phyloP scores from a whole-genome alignment of 2,888 invertebrate species.

The Blera fallax region DNA sequence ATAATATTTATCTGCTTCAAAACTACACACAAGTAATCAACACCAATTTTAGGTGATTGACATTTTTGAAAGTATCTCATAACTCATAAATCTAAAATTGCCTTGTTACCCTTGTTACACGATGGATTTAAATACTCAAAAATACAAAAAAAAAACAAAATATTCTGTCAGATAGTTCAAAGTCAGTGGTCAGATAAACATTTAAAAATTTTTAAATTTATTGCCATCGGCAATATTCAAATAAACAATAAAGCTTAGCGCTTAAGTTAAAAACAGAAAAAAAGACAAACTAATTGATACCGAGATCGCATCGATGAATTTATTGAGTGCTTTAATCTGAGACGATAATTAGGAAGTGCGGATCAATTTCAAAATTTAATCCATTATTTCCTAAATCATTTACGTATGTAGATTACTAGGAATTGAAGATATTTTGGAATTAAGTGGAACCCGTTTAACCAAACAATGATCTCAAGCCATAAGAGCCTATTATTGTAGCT shows the following conservation, averaged over 20 bases:
- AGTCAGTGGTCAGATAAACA: background rate
- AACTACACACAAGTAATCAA: background rate
- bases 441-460: background rate
- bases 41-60: constrained; percentile 6
- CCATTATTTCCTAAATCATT: background rate
- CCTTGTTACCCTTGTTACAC: constrained; percentile 3
- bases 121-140: background rate
- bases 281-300: background rate
- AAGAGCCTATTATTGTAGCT: background rate
- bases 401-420: background rate
- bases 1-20: background rate
- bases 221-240: background rate
- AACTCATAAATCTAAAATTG: background rate
- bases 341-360: background rate
- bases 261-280: background rate
- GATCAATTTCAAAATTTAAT: background rate
- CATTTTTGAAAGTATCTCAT: constrained; percentile 8
- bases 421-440: background rate
- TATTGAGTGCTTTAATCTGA: background rate
- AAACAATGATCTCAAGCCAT: background rate
- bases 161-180: background rate
- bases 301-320: background rate
- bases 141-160: no score
- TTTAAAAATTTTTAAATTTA: background rate
- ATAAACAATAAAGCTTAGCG: background rate